Conservation (phyloP, 2,113 vertebrate genomes). For the Seriola dumerili region DNA sequence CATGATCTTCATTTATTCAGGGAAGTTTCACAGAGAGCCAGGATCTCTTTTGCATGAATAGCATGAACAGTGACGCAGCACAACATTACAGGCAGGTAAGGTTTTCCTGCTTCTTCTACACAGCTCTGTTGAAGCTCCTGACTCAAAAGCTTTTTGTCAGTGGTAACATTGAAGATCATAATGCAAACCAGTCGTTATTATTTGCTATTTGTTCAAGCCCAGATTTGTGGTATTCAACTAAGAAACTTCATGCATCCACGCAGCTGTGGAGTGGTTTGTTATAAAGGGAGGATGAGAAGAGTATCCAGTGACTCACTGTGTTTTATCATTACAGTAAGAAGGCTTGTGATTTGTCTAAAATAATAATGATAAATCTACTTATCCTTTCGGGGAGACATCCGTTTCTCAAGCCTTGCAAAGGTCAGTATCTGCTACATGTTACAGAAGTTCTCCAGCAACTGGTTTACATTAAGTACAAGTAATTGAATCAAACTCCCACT, state of each 20-base stretch:
- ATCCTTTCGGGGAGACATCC: not conserved
- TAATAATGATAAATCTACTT: conserved; percentile 7
- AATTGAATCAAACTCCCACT: too few species aligned
- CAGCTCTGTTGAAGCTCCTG: not conserved
- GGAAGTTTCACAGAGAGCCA: not conserved
- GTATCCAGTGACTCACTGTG: too few species aligned
- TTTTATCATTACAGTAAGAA: too few species aligned
- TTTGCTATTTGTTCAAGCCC: not conserved
- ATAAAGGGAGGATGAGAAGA: too few species aligned
- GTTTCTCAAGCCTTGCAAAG: not conserved
- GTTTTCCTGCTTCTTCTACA: not conserved
- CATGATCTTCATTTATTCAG: conserved; percentile 9
- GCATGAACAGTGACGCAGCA: not conserved
- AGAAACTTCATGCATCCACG: too few species aligned
- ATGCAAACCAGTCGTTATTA: not conserved
- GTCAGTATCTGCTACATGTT: not conserved
- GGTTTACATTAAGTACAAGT: too few species aligned
- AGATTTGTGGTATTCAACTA: too few species aligned
- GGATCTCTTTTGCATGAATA: not conserved
- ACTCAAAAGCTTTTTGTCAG: not conserved
- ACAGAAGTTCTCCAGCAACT: not conserved
- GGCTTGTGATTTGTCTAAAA: not conserved
- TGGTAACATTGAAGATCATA: not conserved
- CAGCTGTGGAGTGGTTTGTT: not conserved
- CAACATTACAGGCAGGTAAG: not conserved